These are phyloP conservation scores for Oriolus oriolus DNA, from an alignment of 2,113 vertebrate genomes.

Conservation along the genomic window DNA sequence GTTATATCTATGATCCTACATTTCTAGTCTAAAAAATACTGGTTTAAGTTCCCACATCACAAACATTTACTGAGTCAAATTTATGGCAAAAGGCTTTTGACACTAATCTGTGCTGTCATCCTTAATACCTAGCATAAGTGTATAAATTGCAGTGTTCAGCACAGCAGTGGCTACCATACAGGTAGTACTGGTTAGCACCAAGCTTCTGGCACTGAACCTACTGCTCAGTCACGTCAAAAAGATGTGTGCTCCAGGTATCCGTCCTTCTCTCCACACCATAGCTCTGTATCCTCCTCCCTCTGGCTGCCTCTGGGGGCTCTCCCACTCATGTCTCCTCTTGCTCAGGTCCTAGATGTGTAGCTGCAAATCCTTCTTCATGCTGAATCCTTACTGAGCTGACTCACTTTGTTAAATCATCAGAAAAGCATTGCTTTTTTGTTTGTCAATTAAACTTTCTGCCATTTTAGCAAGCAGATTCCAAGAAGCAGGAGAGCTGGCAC, in stretches of 20 bases:
- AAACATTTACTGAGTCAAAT: background rate
- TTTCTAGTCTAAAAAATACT: background rate
- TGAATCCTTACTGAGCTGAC: background rate
- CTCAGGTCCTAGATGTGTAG: background rate
- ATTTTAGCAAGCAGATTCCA: background rate
- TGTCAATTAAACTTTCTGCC: background rate
- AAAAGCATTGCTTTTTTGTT: background rate
- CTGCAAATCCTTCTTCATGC: background rate
- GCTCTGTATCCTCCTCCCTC: background rate
- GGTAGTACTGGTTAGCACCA: background rate
- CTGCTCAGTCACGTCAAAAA: background rate
- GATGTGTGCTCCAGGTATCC: background rate
- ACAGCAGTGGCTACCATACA: background rate
- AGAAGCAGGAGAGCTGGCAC: background rate
- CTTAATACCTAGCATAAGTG: background rate
- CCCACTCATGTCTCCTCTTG: background rate
- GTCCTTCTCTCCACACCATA: background rate
- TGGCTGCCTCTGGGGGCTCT: background rate
- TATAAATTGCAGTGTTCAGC: background rate
- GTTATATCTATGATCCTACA: background rate
- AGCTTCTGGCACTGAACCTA: background rate
- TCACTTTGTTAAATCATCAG: background rate
- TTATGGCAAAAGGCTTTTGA: background rate
- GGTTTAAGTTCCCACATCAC: background rate
- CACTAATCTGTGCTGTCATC: background rate